A percentile compares a stretch with the other conserved stretches of the same genome.
These are phyloP conservation scores for Tokudaia muenninki DNA, from an alignment of 2,797 vertebrate genomes.

Conservation along the genomic window DNA sequence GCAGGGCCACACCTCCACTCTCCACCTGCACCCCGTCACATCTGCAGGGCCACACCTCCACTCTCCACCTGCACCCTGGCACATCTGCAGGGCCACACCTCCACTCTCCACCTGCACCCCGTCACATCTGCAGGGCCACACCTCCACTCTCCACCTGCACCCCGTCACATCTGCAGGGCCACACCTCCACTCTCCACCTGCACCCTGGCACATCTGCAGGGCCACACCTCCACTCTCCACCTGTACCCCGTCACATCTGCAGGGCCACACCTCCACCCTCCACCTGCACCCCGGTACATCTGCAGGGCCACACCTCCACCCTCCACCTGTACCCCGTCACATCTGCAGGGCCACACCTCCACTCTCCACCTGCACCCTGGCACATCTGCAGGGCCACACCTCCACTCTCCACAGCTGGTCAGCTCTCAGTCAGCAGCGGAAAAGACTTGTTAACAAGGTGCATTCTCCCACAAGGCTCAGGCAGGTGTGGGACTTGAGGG, in stretches of 20 bases:
- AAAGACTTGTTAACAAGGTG: fast-evolving
- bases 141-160: fast-evolving
- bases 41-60: fast-evolving
- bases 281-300: no score
- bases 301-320: fast-evolving
- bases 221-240: fast-evolving
- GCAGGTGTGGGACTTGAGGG: no score
- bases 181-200: no score
- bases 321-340: no score
- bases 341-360: fast-evolving
- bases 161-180: no score
- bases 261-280: fast-evolving
- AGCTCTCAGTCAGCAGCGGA: fast-evolving
- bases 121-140: fast-evolving
- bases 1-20: fast-evolving
- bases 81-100: no score
- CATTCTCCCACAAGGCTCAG: background rate
- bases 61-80: no score
- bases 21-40: no score
- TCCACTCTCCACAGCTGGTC: background rate
- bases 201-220: fast-evolving
- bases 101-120: no score
- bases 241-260: no score
- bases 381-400: no score
- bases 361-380: no score